phyloP scores from a whole-genome alignment of 2,113 vertebrate genomes.

The Pitta sordida region DNA sequence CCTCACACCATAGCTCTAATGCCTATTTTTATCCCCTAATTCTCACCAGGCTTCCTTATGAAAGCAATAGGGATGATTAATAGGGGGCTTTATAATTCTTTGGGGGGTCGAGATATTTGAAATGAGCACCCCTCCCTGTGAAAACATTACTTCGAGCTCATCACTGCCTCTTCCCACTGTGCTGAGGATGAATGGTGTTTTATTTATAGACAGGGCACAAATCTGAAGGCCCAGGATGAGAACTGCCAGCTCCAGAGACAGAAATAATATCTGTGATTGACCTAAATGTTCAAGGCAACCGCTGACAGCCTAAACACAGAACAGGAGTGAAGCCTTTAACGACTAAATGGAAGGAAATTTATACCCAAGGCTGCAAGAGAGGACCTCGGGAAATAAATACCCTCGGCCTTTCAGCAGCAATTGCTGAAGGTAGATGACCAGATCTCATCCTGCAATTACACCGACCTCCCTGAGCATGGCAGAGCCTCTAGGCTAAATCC shows the following conservation, averaged over 20 bases:
- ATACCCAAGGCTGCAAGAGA: background rate
- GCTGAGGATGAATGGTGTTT: background rate
- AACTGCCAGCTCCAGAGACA: constrained; percentile 2
- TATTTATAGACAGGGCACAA: constrained; percentile 40
- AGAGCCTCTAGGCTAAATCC: background rate
- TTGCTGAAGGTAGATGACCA: background rate
- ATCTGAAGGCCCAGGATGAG: constrained; percentile 12
- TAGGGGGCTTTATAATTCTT: background rate
- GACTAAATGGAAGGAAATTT: background rate
- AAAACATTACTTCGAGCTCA: background rate
- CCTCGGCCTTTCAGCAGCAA: background rate
- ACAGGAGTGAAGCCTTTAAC: background rate
- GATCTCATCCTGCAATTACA: background rate
- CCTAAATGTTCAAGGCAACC: constrained; percentile 38
- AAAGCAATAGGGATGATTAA: background rate
- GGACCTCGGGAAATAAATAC: constrained; percentile 25
- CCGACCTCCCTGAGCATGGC: rapidly evolving
- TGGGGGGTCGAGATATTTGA: background rate
- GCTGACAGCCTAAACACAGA: background rate
- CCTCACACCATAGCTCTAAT: background rate
- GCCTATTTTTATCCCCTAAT: background rate
- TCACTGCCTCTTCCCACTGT: background rate
- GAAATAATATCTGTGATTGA: constrained; percentile 56
- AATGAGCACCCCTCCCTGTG: background rate
- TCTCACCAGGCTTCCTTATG: background rate